Evolutionary conservation across 2,113 vertebrate species (phyloP), one percentile per base, ranked within the genome.

Genomic region (Eublepharis macularius): DNA sequence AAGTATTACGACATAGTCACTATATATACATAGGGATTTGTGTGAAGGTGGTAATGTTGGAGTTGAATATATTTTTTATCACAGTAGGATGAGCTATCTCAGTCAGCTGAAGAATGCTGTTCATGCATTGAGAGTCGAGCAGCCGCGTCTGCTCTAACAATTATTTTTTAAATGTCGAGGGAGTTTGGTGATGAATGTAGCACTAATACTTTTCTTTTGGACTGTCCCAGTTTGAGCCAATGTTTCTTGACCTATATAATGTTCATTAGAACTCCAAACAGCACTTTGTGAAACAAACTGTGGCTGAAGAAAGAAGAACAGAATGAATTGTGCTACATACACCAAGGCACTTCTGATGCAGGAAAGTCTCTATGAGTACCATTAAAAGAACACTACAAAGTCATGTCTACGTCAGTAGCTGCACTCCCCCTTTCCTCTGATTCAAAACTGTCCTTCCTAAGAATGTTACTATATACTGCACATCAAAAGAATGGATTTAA

Each of bases 1-100:
- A 91, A 93, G 91, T 70, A 94, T 85, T 89, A 89, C 89, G 86
- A 83, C 66, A 19, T 80, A 85, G 65, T 90, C 73, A 13, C 92
- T 94, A 94, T 90, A 79, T 92, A 70, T 36, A 70, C 14, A 89
- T 90, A 95, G 92, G 24, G 51, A 70, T 88, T 89, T 84, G 4
- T 92, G 91, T 94, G 94, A 94, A 94, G 92, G 92, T 92, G 92
- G 93, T 41, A 65, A 92, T 85, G 88, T 89, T 92, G 92, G 89
- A 94, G 93, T 85, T 88, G n/a, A 6, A 78, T 1, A 76, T 95
- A 94, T 95, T 94, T n/a, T 94, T 94, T 94, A 93, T 93, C 92
- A 89, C 86, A 43, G 81, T 81, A 88, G 91, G 92, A 88, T 76
- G 32, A 91, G 91, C 88, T 90, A 93, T 91, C 86, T 94, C 90